A percentile compares a stretch with the other conserved stretches of the same genome.
Conservation (phyloP, 2,113 vertebrate genomes). For the Plestiodon gilberti region DNA sequence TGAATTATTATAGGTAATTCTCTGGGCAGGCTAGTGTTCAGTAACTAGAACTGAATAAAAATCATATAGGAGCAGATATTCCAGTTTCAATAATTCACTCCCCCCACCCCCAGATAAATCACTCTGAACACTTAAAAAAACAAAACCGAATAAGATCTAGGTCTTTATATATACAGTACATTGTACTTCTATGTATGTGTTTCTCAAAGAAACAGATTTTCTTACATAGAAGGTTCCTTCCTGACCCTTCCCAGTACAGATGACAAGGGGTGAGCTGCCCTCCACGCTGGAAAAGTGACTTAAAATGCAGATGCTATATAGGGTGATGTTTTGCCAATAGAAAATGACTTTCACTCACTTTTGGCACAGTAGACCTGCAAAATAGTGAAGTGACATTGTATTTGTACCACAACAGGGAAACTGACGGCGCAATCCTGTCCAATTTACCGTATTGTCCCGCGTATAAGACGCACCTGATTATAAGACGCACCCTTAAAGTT, state of each 20-base stretch:
- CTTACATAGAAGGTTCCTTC: not conserved
- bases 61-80: conserved; percentile 62
- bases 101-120: conserved; percentile 54
- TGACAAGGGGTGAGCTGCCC: too few relatives aligned
- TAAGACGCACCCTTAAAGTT: too few relatives aligned
- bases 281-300: too few relatives aligned
- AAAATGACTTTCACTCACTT: not conserved
- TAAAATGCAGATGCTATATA: not conserved
- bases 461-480: too few relatives aligned
- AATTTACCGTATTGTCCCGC: too few relatives aligned
- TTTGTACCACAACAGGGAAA: not conserved
- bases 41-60: conserved; percentile 62
- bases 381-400: not conserved
- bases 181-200: not conserved
- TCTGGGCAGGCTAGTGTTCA: conserved; percentile 66
- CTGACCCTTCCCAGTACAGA: too few relatives aligned
- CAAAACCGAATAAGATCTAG: conserved; percentile 42
- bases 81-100: conserved; percentile 64
- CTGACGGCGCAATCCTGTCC: too few relatives aligned
- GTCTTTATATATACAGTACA: not conserved
- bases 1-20: conserved; percentile 65
- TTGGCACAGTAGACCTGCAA: not conserved
- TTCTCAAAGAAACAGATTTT: not conserved
- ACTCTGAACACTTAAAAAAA: conserved; percentile 58
- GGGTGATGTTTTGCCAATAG: not conserved